Evolutionary conservation across 2,113 vertebrate species (phyloP).

Genomic region (Oreochromis tanganicae): DNA sequence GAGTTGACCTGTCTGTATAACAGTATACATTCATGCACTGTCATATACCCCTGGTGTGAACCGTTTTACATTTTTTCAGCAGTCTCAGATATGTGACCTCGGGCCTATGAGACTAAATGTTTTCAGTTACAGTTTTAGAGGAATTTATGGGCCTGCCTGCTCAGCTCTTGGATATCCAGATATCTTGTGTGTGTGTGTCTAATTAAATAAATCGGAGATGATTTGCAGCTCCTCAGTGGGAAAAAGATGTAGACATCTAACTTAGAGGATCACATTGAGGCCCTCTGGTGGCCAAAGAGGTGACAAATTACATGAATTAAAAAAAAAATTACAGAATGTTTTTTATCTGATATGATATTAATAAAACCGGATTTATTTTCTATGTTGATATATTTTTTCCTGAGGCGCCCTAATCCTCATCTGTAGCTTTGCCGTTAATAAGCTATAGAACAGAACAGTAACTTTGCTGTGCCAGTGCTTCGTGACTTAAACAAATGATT

Average conservation of each 20-base stretch:
- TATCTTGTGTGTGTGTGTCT: rapidly evolving
- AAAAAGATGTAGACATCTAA: not conserved
- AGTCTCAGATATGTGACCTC: not conserved
- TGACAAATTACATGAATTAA: not conserved
- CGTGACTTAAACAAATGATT: rapidly evolving
- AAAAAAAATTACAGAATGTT: not conserved
- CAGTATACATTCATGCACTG: not conserved
- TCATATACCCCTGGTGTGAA: not conserved
- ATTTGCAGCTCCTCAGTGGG: not conserved
- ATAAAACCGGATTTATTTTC: not conserved
- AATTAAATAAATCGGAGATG: not conserved
- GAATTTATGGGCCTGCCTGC: not conserved
- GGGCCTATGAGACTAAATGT: not conserved
- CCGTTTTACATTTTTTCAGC: not conserved
- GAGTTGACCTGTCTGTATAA: not conserved
- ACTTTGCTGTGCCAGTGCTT: not conserved
- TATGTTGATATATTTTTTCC: not conserved
- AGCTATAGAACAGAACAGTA: not conserved
- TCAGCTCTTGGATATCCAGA: not conserved
- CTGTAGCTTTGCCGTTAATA: not conserved
- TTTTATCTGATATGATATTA: not conserved
- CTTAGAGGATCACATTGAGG: not conserved
- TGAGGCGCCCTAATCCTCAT: not conserved
- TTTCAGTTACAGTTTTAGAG: not conserved
- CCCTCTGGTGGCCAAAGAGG: not conserved